phyloP scores from a whole-genome alignment of 2,113 vertebrate genomes.

The Vulpes vulpes region DNA sequence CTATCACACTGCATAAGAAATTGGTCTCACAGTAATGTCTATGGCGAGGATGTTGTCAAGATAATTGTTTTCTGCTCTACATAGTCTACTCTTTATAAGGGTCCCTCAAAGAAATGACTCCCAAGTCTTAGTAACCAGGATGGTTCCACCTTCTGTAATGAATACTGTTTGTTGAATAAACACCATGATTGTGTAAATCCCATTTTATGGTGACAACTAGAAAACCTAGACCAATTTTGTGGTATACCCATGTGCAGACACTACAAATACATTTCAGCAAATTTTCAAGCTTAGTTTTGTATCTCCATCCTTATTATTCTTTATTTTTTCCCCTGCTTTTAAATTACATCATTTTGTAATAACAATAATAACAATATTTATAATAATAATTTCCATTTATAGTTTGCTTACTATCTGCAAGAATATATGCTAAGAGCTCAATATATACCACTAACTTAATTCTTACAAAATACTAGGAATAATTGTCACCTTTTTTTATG shows the following conservation, averaged over 20 bases:
- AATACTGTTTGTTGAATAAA: neutral
- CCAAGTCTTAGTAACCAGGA: neutral
- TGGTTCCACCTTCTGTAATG: neutral
- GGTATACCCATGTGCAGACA: neutral
- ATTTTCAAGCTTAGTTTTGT: constrained; percentile 12
- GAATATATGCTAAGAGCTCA: neutral
- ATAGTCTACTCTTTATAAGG: neutral
- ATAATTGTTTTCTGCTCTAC: neutral
- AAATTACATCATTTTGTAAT: constrained; percentile 19
- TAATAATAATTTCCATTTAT: neutral
- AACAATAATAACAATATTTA: neutral
- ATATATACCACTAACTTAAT: neutral
- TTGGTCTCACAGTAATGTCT: neutral
- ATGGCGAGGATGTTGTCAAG: neutral
- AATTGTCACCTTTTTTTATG: neutral
- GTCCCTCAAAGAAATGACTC: neutral
- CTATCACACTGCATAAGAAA: neutral
- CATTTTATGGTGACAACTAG: neutral
- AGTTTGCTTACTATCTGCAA: neutral
- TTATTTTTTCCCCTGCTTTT: constrained; percentile 16
- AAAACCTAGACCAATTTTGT: neutral
- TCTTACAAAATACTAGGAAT: neutral
- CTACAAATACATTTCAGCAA: neutral
- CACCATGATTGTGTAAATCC: neutral
- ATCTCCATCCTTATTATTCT: neutral